phyloP scores from a whole-genome alignment of 2,113 vertebrate genomes.

The Lasiurus borealis region DNA sequence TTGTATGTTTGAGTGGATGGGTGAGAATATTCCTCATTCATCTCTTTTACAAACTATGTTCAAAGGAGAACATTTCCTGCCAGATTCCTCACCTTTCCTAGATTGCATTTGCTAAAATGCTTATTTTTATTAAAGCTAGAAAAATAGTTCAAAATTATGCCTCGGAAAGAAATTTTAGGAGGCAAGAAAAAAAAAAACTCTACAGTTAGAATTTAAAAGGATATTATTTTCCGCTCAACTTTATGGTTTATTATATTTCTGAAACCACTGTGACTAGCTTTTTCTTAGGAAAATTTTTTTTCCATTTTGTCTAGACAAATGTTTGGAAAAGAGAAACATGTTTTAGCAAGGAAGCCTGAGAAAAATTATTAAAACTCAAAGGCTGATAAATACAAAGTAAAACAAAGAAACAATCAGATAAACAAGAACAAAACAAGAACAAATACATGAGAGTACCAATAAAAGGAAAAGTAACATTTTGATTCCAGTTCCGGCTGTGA shows the following conservation, averaged over 20 bases:
- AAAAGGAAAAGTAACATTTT: neutral
- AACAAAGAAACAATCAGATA: neutral
- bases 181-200: neutral
- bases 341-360: neutral
- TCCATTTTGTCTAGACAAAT: neutral
- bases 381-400: neutral
- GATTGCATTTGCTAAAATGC: neutral
- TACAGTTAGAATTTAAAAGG: neutral
- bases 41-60: neutral
- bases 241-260: neutral
- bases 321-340: slow-evolving; percentile 36
- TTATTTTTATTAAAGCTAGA: slow-evolving; percentile 47
- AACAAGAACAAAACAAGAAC: neutral
- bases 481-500: neutral
- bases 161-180: neutral
- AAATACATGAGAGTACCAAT: neutral
- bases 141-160: slow-evolving; percentile 3
- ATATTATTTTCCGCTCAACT: neutral
- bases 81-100: neutral
- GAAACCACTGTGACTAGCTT: neutral
- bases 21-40: neutral
- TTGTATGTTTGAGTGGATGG: neutral
- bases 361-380: slow-evolving; percentile 42
- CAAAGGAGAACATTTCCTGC: slow-evolving; percentile 40
- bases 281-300: too few relatives aligned